Evolutionary conservation across 92 coral and sea anemone species (phyloP), one percentile per base, ranked within the genome.

Genomic region (Paramuricea clavata): DNA sequence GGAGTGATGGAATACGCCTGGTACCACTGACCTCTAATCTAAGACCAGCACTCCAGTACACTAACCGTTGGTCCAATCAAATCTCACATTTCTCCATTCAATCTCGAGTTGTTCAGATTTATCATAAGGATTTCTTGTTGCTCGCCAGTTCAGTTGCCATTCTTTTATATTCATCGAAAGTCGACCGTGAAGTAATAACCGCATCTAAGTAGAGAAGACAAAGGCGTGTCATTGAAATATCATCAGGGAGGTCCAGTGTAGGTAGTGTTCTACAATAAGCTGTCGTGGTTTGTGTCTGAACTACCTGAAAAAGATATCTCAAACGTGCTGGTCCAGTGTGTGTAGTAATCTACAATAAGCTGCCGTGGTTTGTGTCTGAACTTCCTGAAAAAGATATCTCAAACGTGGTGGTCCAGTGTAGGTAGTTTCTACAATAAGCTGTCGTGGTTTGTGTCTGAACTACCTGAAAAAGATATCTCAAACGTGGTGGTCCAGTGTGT

Each of bases 21-120:
- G 27, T 54, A 54, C 52, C 12, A 19, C 62, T 16, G 5, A 19
- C 23, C 2, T 10, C 62, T 0, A 54, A 10, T 10, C 25, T 47
- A 12, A 10, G 0, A 2, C 62, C 62, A 54, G 6, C 23, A 54
- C 25, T 2, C 22, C 25, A 54, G 27, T 2, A 54, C 7, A 54
- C 80, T 28, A 49, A 97, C 99, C 99, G 73, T 97, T 97, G 13
- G 97, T 97, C 99, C 99, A 97, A 17, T 93, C 97, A 32, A 97
- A 83, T 69, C 88, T 92, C 7, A 93, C 98, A 52, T 94, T 88
- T 52, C 87, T 91, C 97, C 99, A 97, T 64, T 97, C 99, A 89
- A 95, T 87, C 49, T 97, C 98, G 85, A 97, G 91, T 26, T 95
- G 50, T 72, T 97, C 99, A 16, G 98, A 93, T 34, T 86, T 93